Base-by-base conservation (phyloP, 2,888 invertebrate species). In the Drosophila tripunctata region DNA sequence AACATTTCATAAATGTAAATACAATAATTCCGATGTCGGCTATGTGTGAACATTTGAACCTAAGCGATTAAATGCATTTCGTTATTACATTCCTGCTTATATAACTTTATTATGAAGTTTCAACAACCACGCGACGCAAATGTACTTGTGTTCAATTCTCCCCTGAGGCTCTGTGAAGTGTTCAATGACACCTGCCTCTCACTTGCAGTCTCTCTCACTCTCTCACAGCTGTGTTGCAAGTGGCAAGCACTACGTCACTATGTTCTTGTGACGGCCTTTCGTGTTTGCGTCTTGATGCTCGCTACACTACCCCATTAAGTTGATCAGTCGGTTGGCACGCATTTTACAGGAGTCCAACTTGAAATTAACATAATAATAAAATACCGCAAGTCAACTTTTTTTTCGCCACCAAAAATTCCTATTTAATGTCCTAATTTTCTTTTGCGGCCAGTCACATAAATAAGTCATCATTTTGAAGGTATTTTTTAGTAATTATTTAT, bases 321-420 rank as follows among this genome's bases (percentile, higher is more conserved):
- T 73, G 85, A 69, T 84, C 82, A 80, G 68, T 73, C 84, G 71
- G 38, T 66, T 80, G 84, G 81, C 84, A 81, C 80, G 78, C 76
- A 67, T 65, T 63, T 58, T 67, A 55, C 58, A 41, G 50, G 35
- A 45, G 61, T 22, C 41, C 41, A 36, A n/a, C 31, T 57, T 62
- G 44, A 57, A 22, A 51, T 58, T 66, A 47, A 44, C 67, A 55
- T 67, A 64, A 82, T 82, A 85, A 82, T 70, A 82, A 82, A 82
- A 85, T 81, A 62, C 81, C 84, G 73, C 75, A 73, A 76, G 82
- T 38, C 27, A 4, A 17, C 24, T 84, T 82, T 65, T n/a, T 57
- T 47, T 24, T 7, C 24, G 27, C 56, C 19, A 24, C 24, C 33
- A 55, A 43, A 75, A 81, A 81, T 81, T 84, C 85, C 75, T 66